A percentile compares a stretch with the other conserved stretches of the same genome.
Conservation (phyloP, 2,888 invertebrate genomes). For the Mimumesa dahlbomi region DNA sequence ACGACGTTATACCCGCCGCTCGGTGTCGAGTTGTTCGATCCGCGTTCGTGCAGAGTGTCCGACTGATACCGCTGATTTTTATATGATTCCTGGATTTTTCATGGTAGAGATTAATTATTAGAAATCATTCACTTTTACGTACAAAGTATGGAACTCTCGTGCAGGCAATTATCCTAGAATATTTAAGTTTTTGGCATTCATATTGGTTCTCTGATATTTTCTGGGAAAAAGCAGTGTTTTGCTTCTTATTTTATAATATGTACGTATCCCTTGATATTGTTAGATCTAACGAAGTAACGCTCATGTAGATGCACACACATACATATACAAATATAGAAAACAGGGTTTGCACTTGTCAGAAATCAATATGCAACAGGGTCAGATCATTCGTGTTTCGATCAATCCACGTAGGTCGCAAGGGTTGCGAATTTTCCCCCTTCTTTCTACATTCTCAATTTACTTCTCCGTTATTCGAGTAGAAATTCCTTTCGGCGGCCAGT, state of each 20-base stretch:
- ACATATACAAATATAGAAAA: constrained; percentile 14
- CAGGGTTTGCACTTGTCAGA: constrained; percentile 25
- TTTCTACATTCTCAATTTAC: constrained; percentile 1
- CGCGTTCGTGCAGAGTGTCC: constrained; percentile 3
- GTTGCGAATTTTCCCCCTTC: constrained; percentile 10
- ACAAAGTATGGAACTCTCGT: no score
- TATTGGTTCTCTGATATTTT: no score
- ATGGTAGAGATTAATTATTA: no score
- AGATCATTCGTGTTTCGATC: constrained; percentile 7
- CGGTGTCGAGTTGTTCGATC: constrained; percentile 39
- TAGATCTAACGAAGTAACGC: constrained; percentile 10
- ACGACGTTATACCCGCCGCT: constrained; percentile 27
- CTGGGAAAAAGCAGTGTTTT: no score
- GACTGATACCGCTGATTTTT: constrained; percentile 38
- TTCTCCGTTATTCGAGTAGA: neutral
- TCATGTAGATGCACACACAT: neutral
- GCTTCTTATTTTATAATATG: no score
- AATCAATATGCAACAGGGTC: constrained; percentile 38
- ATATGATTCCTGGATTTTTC: no score
- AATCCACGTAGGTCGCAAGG: constrained; percentile 17
- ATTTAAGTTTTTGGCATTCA: no score
- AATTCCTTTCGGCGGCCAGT: neutral
- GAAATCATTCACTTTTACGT: no score
- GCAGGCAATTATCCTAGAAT: no score
- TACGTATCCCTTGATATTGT: neutral